Evolutionary conservation across 2,888 invertebrate species (phyloP), one percentile per base, ranked within the genome.

Genomic region (Phlogophora meticulosa): DNA sequence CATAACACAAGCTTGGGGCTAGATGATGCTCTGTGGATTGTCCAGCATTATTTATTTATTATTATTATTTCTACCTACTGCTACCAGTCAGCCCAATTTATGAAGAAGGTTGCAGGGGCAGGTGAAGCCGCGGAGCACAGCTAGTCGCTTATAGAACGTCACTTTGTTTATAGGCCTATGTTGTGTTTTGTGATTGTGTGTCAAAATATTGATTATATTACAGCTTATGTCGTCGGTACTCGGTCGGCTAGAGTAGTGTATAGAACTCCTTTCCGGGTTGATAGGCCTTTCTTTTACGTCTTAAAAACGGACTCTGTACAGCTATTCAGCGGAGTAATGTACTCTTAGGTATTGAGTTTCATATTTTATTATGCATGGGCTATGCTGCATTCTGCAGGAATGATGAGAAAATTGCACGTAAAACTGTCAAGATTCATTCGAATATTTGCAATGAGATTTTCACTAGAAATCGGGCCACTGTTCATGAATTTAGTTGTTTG

Each of bases 321-420:
- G 11, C 46, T 83, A 28, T 83, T 83, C 65, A 66, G 7, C 22
- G 78, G 81, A n/a, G 53, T 60, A 49, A 69, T 72, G 51, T 52
- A 53, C 15, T 53, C 45, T 52, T 79, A 76, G 71, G 64, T 75
- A 71, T 32, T 45, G 15, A 66, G 11, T 34, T 46, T 43, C 0
- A 46, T 24, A 52, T 58, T 20, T 63, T 65, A 24, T 17, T 17
- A 43, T 17, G 66, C 49, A 72, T 72, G 56, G 9, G 46, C 28
- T 64, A 45, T 20, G 17, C 11, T 7, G 17, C 34, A 51, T 45
- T 36, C 1, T 22, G 22, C 11, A n/a, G 28, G 11, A n/a, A 53
- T 42, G 28, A 5, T 7, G 24, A 20, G 10, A 10, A 46, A 34
- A 53, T 4, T 32, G 28, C 36, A 32, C 36, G n/a, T 15, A 13